phyloP scores from a whole-genome alignment of 1,140 invertebrate species.

The Drosophila busckii region DNA sequence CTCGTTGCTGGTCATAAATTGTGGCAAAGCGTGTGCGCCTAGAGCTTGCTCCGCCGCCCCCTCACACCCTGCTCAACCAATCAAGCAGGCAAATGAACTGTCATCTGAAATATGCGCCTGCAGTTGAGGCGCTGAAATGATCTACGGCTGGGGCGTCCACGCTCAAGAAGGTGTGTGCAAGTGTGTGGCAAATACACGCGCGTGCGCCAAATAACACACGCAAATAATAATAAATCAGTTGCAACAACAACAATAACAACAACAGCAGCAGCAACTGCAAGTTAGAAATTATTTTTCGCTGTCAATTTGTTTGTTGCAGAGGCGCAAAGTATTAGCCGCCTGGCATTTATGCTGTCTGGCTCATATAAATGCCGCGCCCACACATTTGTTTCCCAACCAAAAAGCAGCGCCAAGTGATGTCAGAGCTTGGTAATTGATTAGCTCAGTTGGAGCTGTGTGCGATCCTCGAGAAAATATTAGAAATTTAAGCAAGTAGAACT shows the following conservation, averaged over 20 bases:
- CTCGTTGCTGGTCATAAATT: constrained; percentile 53
- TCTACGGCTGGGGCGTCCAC: constrained; percentile 53
- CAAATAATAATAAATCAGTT: constrained; percentile 66
- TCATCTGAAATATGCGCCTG: constrained; percentile 64
- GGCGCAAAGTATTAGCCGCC: constrained; percentile 24
- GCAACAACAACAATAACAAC: not conserved
- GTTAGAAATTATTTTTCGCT: constrained; percentile 63
- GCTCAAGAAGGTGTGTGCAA: constrained; percentile 11
- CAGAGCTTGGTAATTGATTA: too few relatives aligned
- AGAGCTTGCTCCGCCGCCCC: not conserved
- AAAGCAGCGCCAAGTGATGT: too few relatives aligned
- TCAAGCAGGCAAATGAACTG: constrained; percentile 70
- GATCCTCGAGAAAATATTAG: too few relatives aligned
- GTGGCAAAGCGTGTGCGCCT: constrained; percentile 15
- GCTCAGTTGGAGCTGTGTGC: too few relatives aligned
- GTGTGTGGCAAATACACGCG: constrained; percentile 31
- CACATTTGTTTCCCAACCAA: constrained; percentile 67
- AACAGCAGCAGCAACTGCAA: constrained; percentile 4
- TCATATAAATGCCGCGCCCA: constrained; percentile 58
- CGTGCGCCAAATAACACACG: constrained; percentile 62
- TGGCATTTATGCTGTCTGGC: constrained; percentile 16
- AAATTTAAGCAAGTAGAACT: too few relatives aligned
- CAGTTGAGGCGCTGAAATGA: constrained; percentile 29
- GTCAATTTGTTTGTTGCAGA: constrained; percentile 46
- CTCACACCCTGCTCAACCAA: constrained; percentile 18